Base-by-base conservation (phyloP, 2,113 vertebrate genomes). In the Sylvia atricapilla region DNA sequence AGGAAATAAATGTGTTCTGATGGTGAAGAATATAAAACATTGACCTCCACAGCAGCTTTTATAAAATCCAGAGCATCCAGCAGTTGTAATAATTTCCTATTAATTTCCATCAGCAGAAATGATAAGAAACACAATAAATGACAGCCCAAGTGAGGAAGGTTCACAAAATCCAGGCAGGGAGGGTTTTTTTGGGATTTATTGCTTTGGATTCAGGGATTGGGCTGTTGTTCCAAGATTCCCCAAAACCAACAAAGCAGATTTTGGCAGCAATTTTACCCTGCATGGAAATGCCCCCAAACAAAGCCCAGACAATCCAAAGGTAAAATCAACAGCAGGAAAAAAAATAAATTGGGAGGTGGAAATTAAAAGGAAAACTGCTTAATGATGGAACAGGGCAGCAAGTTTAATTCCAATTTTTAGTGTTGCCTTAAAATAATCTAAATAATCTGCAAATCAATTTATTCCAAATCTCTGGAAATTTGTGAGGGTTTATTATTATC, bases 91-190 rank as follows among this genome's bases (percentile, higher is more conserved):
- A 8, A 92, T 74, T 89, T 91, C 76, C 87, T 84, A 58, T 84
- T 91, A 53, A 94, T 78, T 94, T 69, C 72, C 76, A 96, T n/a
- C 6, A 3, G 56, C 52, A 87, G 59, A 67, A 94, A 55, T 5
- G 46, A 86, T 87, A 89, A 94, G 89, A 35, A 91, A 76, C 17
- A 52, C 47, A 84, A 77, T 58, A 77, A 94, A n/a, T 5, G 43
- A 59, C 25, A 15, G 31, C 7, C 41, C 20, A 25, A 9, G 12
- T 30, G 39, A 67, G 59, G 33, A 62, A 5, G 4, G 28, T 1
- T 62, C 49, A 59, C 9, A 22, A n/a, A 89, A 87, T 5, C 13
- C 68, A 81, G 30, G 55, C 30, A 47, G 25, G 10, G 13, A 2
- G 2, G 1, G 16, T 0, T 17, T 19, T 86, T 73, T 89, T 13